Conservation (phyloP, 1,140 invertebrate species). For the Ctenoplectra terminalis region DNA sequence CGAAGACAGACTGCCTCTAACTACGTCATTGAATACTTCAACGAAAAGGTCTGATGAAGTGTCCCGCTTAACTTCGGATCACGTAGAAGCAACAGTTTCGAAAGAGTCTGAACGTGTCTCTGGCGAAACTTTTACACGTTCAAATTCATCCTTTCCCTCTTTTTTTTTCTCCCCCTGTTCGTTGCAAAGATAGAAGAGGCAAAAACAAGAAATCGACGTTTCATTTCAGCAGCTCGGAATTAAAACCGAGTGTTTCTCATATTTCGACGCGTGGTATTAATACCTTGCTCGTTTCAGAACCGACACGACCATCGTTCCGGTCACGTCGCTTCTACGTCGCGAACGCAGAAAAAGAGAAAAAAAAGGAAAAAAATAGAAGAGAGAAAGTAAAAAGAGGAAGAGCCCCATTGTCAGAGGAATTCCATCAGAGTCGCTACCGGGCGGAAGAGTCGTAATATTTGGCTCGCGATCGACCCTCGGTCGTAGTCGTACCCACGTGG, state of each 20-base stretch:
- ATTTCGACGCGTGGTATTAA: conserved; percentile 42
- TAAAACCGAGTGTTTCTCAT: conserved; percentile 41
- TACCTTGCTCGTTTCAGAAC: conserved; percentile 9
- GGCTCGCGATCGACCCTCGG: conserved; percentile 16
- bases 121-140: not conserved
- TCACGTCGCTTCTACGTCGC: conserved; percentile 9
- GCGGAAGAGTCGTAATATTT: conserved; percentile 23
- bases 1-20: conserved; percentile 32
- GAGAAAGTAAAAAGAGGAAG: not conserved
- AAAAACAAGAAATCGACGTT: conserved; percentile 36
- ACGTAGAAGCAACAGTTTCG: not conserved
- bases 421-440: conserved; percentile 1
- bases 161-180: not conserved
- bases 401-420: not conserved
- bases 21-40: not conserved
- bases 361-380: not conserved
- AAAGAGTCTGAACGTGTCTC: not conserved
- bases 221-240: conserved; percentile 21
- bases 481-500: not conserved
- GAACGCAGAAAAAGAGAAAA: not conserved
- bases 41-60: too few relatives aligned
- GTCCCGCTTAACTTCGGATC: too few relatives aligned
- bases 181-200: not conserved
- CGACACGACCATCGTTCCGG: conserved; percentile 7
- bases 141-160: not conserved